phyloP scores from a whole-genome alignment of 2,113 vertebrate genomes.

The Verasper variegatus region DNA sequence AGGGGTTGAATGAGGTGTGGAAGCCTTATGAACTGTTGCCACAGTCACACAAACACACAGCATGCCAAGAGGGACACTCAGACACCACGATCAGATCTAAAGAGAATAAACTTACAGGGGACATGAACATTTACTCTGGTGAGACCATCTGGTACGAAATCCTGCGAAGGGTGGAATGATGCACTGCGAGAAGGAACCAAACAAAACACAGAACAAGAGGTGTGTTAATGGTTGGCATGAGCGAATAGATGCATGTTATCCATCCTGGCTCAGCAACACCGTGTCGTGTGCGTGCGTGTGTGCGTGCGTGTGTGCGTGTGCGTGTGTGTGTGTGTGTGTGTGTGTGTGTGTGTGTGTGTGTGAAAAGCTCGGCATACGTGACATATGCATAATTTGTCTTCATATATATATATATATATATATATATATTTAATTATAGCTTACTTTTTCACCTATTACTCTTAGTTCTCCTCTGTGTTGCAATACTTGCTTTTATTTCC shows the following conservation, averaged over 20 bases:
- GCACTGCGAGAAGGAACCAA: background rate
- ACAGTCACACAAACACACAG: conserved; percentile 79
- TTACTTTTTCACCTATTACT: too few species aligned
- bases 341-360: too few species aligned
- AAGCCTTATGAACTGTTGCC: conserved; percentile 66
- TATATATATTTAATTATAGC: too few species aligned
- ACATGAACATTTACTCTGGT: background rate
- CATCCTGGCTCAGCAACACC: background rate
- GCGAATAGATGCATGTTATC: background rate
- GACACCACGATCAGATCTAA: conserved; percentile 15
- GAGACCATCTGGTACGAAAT: conserved; percentile 26
- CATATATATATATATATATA: too few species aligned
- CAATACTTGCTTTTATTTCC: too few species aligned
- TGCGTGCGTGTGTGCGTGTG: background rate
- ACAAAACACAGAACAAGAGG: background rate
- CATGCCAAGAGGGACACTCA: conserved; percentile 32
- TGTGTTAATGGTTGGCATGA: background rate
- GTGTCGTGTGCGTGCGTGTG: background rate
- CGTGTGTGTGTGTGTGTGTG: too few species aligned
- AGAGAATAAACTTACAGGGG: conserved; percentile 20
- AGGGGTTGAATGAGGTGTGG: conserved; percentile 50
- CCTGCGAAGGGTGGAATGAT: background rate
- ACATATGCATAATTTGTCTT: background rate
- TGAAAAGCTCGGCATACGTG: background rate
- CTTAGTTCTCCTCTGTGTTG: too few species aligned